Conservation (phyloP, 2,113 vertebrate species). For the Engraulis encrasicolus region DNA sequence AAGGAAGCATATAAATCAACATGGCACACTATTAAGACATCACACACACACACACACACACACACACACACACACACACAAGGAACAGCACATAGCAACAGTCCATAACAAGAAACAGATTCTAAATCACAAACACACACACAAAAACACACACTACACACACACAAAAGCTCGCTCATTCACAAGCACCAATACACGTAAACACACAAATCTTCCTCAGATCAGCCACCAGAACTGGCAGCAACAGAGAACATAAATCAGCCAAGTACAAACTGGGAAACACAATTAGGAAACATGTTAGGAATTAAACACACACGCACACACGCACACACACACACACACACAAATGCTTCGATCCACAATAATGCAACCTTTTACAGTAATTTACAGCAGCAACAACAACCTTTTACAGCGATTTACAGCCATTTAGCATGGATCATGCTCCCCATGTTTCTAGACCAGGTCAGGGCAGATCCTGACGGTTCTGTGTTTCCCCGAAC, state of each 20-base stretch:
- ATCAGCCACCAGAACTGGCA: background rate
- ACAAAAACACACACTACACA: background rate
- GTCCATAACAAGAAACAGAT: too few relatives aligned
- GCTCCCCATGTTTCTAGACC: too few relatives aligned
- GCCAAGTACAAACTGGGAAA: background rate
- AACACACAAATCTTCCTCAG: background rate
- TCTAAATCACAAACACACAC: background rate
- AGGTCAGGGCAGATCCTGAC: too few relatives aligned
- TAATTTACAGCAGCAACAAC: too few relatives aligned
- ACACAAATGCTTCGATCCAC: background rate
- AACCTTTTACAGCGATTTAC: too few relatives aligned
- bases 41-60: too few relatives aligned
- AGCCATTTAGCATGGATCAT: too few relatives aligned
- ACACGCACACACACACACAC: constrained; percentile 6
- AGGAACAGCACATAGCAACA: too few relatives aligned
- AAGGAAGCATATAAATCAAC: background rate
- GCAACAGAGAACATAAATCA: background rate
- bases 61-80: too few relatives aligned
- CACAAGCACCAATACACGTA: background rate
- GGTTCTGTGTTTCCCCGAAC: too few relatives aligned
- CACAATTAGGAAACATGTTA: background rate
- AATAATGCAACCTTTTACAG: too few relatives aligned
- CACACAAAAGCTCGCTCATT: background rate
- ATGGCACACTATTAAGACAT: too few relatives aligned
- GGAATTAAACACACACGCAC: background rate